Conservation (phyloP, 2,113 vertebrate genomes). For the Cisticola juncidis region DNA sequence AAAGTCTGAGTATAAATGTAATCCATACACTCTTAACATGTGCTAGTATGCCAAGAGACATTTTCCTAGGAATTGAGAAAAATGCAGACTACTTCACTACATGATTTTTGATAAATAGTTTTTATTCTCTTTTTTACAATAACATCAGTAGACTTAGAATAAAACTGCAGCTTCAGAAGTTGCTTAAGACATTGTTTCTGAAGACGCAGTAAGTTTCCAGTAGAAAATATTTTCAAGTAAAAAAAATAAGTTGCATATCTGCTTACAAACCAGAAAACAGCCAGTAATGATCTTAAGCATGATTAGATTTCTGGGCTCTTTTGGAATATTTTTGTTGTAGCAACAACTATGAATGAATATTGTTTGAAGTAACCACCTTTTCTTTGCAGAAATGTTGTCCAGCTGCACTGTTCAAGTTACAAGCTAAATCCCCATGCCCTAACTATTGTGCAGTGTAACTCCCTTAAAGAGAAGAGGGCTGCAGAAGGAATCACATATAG, state of each 20-base stretch:
- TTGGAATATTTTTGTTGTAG: neutral
- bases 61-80: neutral
- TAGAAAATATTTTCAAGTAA: neutral
- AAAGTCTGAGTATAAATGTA: neutral
- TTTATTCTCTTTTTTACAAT: neutral
- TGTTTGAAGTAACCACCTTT: neutral
- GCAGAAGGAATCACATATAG: neutral
- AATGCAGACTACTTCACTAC: neutral
- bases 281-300: neutral
- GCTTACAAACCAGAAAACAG: neutral
- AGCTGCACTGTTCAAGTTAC: neutral
- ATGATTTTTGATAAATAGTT: neutral
- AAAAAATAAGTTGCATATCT: neutral
- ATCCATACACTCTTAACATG: neutral
- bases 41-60: neutral
- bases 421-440: neutral
- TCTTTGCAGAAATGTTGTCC: neutral
- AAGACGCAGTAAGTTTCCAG: neutral
- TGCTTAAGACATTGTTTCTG: neutral
- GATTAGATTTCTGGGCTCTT: neutral
- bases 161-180: neutral
- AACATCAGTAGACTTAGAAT: neutral
- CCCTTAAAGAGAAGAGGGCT: neutral
- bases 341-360: neutral
- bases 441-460: neutral